These are phyloP conservation scores for Phocoena phocoena DNA, from an alignment of 2,113 vertebrate species.

Conservation along the genomic window DNA sequence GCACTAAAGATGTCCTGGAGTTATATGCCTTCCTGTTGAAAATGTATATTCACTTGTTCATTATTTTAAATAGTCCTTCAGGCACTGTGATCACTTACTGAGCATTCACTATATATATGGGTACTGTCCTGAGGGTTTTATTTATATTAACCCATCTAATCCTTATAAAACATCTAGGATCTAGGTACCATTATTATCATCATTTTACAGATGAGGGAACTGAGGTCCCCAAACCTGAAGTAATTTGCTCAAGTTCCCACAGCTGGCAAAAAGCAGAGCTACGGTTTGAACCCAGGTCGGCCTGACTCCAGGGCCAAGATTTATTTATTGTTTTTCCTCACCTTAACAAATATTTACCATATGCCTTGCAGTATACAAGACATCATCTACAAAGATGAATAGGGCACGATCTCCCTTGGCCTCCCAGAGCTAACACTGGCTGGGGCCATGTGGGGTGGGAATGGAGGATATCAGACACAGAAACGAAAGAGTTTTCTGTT, in stretches of 20 bases:
- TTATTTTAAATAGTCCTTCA: not conserved
- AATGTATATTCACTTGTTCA: not conserved
- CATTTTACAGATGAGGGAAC: not conserved
- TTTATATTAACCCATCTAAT: not conserved
- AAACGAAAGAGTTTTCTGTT: conserved; percentile 22
- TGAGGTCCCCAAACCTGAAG: conserved; percentile 1
- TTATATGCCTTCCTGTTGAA: conserved; percentile 31
- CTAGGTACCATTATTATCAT: not conserved
- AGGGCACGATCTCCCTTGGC: not conserved
- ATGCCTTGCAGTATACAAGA: not conserved
- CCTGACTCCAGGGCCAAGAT: not conserved
- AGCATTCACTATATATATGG: not conserved
- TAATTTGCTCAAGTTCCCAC: conserved; percentile 5
- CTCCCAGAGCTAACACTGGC: not conserved
- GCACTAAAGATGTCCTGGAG: conserved; percentile 11
- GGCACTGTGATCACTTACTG: not conserved
- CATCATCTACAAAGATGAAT: not conserved
- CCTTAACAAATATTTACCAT: not conserved
- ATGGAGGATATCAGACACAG: not conserved
- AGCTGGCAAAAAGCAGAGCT: not conserved
- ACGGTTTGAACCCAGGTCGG: not conserved
- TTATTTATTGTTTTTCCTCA: not conserved
- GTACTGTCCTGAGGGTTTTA: not conserved
- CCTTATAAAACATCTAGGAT: not conserved
- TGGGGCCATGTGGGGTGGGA: not conserved